Percentiles rank a stretch among this genome's conserved stretches.
Conservation (phyloP, 2,888 invertebrate species). For the Sipha maydis region DNA sequence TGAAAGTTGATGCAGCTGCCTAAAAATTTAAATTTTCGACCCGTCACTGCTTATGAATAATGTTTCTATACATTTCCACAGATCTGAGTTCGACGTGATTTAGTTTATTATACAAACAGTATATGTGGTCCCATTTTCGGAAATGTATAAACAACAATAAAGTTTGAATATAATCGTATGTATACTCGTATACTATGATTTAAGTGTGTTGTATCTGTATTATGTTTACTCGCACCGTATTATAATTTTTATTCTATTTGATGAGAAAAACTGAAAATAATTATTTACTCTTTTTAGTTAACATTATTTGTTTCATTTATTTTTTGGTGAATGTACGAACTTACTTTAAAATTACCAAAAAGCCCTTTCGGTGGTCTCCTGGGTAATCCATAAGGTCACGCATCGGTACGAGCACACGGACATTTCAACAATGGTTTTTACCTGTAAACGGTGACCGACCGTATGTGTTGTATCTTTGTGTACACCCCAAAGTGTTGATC, state of each 20-base stretch:
- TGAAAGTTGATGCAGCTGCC: no score
- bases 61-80: no score
- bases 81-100: no score
- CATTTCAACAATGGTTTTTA: slow-evolving; percentile 18
- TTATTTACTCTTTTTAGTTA: background rate
- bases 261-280: no score
- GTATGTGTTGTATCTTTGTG: background rate
- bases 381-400: background rate
- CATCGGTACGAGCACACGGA: background rate
- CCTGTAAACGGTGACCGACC: background rate
- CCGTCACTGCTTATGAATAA: no score
- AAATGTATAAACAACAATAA: no score
- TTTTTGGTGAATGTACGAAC: background rate
- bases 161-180: no score
- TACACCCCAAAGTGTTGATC: background rate
- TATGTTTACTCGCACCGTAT: background rate
- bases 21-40: no score
- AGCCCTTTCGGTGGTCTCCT: background rate
- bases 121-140: no score
- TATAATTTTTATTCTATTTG: background rate
- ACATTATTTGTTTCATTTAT: background rate
- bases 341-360: background rate
- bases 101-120: no score
- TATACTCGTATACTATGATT: no score
- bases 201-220: no score